These are phyloP conservation scores for Acrocephalus kingi DNA, from an alignment of 2,113 vertebrate genomes.

Conservation along the genomic window DNA sequence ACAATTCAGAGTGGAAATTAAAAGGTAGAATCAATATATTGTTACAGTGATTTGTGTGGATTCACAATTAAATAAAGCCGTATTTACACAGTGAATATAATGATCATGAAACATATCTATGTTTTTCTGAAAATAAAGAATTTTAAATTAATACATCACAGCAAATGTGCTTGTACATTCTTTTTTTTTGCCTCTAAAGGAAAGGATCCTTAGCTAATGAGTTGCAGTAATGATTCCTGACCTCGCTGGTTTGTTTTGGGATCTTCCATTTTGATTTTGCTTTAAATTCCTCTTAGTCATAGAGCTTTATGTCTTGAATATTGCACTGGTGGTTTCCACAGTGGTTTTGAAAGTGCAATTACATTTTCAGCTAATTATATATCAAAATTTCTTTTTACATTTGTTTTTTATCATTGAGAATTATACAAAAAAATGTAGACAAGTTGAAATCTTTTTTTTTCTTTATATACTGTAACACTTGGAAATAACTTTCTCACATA, in stretches of 20 bases:
- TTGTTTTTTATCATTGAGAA: not conserved
- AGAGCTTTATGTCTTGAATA: not conserved
- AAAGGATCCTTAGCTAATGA: not conserved
- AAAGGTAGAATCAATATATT: not conserved
- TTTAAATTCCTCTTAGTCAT: not conserved
- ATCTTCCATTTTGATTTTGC: not conserved
- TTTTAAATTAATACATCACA: not conserved
- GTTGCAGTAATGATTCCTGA: not conserved
- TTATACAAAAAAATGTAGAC: not conserved
- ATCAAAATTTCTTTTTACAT: not conserved
- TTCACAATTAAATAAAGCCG: not conserved
- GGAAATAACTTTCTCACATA: not conserved
- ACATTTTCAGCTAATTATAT: not conserved
- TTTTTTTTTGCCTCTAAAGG: not conserved
- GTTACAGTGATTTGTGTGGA: fast-evolving
- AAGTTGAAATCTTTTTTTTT: not conserved
- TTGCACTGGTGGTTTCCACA: not conserved
- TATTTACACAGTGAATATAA: not conserved
- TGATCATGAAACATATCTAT: not conserved
- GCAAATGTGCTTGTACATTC: not conserved
- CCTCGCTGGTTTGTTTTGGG: fast-evolving
- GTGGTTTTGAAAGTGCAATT: not conserved
- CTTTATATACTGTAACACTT: not conserved
- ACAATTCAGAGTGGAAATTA: not conserved
- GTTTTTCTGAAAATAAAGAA: not conserved